Evolutionary conservation across 64 coral and sea anemone species (phyloP), one percentile per base, ranked within the genome.

Genomic region (Anthopleura sola): DNA sequence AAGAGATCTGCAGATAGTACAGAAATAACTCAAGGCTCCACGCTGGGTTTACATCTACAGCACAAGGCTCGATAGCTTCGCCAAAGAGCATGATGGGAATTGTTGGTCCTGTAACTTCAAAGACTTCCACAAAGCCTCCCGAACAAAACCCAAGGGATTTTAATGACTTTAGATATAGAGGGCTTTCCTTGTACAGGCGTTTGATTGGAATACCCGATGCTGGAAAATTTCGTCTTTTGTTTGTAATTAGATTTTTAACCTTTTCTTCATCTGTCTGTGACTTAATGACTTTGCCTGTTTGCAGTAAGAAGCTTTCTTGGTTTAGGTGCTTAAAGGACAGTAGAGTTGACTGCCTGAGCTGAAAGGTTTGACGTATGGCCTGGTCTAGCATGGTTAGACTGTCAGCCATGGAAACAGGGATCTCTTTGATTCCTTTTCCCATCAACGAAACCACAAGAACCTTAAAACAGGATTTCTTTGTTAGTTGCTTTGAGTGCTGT

Each of bases 11-110:
- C 17, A 89, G 58, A 68, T 89, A 89, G 58, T 89, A 89, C 60
- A 83, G 18, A 74, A 89, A 89, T 69, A 81, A 60, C 58, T 75
- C 78, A 21, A 89, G 60, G 23, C 46, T 48, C 87, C 87, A 89
- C 24, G 68, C 60, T 38, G 87, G 87, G 66, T 89, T 89, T 31
- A 89, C 87, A 64, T 89, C 87, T 74, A 89, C 50, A 5, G 74
- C 87, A 74, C 82, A 81, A 15, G 87, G 78, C 64, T 89, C 53
- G 7, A 81, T 89, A 9, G 50, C 87, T 15, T 47, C 60, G 36
- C 87, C 87, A 37, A 81, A 89, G 47, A 82, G 82, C 79, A 89
- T 89, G 78, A 89, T 79, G 60, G 87, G 87, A 36, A 89, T 74
- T 74, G 57, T 89, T 16, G 87, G 87, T 26, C 87, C 87, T 38